Evolutionary conservation across 1,140 invertebrate species (phyloP).

Genomic region (Oedothorax gibbosus): DNA sequence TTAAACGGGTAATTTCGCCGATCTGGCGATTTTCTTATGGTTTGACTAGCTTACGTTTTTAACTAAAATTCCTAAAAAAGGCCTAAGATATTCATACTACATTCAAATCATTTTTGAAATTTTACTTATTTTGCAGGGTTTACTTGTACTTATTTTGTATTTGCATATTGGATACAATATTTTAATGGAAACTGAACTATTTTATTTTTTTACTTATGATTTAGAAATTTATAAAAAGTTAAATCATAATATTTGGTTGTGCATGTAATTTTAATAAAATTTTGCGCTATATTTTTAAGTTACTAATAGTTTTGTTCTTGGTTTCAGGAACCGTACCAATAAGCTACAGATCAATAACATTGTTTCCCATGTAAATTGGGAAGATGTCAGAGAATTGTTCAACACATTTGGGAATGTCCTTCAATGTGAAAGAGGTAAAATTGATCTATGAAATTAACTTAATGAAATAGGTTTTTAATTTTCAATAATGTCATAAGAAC

Average conservation of each 20-base stretch:
- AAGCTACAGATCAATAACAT: slow-evolving; percentile 86
- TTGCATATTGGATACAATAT: background rate
- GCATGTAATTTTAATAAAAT: background rate
- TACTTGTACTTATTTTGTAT: too few relatives aligned
- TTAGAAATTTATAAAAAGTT: background rate
- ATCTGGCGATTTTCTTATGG: too few relatives aligned
- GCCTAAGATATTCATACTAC: too few relatives aligned
- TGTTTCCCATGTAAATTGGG: slow-evolving; percentile 81
- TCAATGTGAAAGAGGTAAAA: slow-evolving; percentile 77
- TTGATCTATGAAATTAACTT: background rate
- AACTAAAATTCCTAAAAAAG: too few relatives aligned
- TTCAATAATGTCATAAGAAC: too few relatives aligned
- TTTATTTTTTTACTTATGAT: background rate
- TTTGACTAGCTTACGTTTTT: too few relatives aligned
- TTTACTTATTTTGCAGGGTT: too few relatives aligned
- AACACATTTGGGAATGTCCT: slow-evolving; percentile 83
- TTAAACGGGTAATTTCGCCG: too few relatives aligned
- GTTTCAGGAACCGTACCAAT: slow-evolving; percentile 81
- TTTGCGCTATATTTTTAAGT: slow-evolving; percentile 64
- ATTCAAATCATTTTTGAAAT: too few relatives aligned
- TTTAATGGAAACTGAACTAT: background rate
- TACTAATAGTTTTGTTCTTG: too few relatives aligned
- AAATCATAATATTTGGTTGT: too few relatives aligned
- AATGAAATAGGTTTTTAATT: background rate
- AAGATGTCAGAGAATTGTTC: slow-evolving; percentile 86